Conservation (phyloP, 2,888 invertebrate genomes). For the Volucella zonaria region DNA sequence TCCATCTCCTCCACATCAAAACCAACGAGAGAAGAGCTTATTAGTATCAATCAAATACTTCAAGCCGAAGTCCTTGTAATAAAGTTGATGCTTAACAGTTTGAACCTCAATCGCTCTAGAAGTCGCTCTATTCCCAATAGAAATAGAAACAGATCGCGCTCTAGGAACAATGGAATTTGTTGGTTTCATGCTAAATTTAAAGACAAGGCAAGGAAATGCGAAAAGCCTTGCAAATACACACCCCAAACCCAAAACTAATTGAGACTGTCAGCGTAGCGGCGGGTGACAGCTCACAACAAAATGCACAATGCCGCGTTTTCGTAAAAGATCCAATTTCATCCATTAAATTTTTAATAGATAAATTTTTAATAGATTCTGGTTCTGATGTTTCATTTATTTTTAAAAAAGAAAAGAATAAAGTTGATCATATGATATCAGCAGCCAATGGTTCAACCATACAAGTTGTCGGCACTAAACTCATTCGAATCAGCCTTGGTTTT, state of each 20-base stretch:
- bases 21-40: too few species aligned
- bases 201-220: conserved; percentile 1
- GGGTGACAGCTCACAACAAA: neutral
- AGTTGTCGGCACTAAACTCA: conserved; percentile 24
- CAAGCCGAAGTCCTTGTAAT: too few species aligned
- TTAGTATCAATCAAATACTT: too few species aligned
- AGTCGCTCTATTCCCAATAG: neutral
- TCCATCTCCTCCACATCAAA: too few species aligned
- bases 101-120: neutral
- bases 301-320: conserved; percentile 24
- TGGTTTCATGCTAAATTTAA: conserved; percentile 8
- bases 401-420: neutral
- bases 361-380: conserved; percentile 41
- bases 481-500: conserved; percentile 21
- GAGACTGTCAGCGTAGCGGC: conserved; percentile 20
- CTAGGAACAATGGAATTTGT: conserved; percentile 4
- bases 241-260: too few species aligned
- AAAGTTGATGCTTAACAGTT: too few species aligned
- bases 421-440: conserved; percentile 21
- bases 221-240: too few species aligned
- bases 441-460: conserved; percentile 40
- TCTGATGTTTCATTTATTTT: conserved; percentile 11
- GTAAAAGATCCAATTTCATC: conserved; percentile 14
- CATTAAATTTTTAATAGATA: conserved; percentile 38
- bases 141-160: conserved; percentile 1